Base-by-base conservation (phyloP, 2,113 vertebrate genomes). In the Azemiops feae region DNA sequence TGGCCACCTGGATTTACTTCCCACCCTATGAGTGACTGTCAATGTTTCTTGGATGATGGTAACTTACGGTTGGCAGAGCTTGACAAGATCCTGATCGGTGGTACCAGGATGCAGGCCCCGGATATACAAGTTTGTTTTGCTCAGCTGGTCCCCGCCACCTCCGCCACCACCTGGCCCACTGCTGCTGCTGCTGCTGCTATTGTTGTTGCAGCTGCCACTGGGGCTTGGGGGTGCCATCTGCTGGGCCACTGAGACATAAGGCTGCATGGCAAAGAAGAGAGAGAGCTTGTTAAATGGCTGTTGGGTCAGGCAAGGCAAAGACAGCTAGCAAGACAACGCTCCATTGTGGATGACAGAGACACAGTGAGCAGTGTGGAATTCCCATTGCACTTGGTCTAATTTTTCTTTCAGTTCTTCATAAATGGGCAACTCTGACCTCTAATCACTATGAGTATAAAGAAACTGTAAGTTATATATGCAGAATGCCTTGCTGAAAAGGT, bases 91-190 rank as follows among this genome's bases (percentile, higher is more conserved):
- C 96, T 99, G 99, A 98, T 99, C 99, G 50, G 98, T 99, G 94
- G 99, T 99, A 95, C 98, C 98, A 2, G 99, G 98, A 89, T 98
- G 99, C 94, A 99, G 96, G 93, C 99, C 99, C 55, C 99, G 98
- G 96, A 99, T 99, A 96, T 99, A 99, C 85, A 99, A 97, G 97
- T 99, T 99, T 95, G 99, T 99, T 97, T 99, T 99, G 97, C 99
- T 99, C 96, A 99, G 97, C 96, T 98, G 99, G 94, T 99, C 99
- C 12, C 96, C 97, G 12, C 96, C 97, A 11, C 92, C 95, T 93
- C 97, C 97, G 0, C 93, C 91, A 0, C 97, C 98, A 12, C 96
- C 97, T 45, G 92, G 93, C 91, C 97, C 97, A 3, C 94, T 93
- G 92, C 97, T 96, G 87, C 87, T 53, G 50, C 95, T 95, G 95